phyloP scores from a whole-genome alignment of 2,888 invertebrate genomes.

The Aphidoletes aphidimyza region DNA sequence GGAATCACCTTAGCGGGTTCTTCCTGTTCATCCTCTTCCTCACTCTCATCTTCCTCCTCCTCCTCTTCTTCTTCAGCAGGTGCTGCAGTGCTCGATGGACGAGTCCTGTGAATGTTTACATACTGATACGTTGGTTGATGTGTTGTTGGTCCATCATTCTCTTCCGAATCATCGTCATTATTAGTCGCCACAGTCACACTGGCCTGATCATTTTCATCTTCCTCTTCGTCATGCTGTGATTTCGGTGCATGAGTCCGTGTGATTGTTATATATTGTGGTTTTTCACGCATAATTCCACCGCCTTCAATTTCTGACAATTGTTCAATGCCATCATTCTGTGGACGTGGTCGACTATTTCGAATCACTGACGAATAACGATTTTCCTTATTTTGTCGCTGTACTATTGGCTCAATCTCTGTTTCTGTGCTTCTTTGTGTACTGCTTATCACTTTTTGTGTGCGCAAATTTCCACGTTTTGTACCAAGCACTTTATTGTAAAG shows the following conservation, averaged over 20 bases:
- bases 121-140: constrained; percentile 70
- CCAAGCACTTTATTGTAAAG: constrained; percentile 80
- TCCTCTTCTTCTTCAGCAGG: constrained; percentile 55
- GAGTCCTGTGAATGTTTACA: constrained; percentile 76
- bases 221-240: constrained; percentile 62
- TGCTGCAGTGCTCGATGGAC: constrained; percentile 66
- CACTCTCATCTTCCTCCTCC: constrained; percentile 58
- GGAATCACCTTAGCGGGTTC: not conserved
- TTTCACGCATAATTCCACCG: constrained; percentile 65
- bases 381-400: constrained; percentile 56
- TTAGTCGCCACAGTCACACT: no score
- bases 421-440: constrained; percentile 61
- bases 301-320: constrained; percentile 63
- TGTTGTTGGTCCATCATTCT: constrained; percentile 59
- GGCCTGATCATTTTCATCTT: constrained; percentile 63
- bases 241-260: constrained; percentile 70
- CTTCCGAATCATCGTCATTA: constrained; percentile 60
- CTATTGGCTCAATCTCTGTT: not conserved
- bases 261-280: constrained; percentile 77
- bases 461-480: constrained; percentile 55
- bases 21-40: constrained; percentile 53
- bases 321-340: constrained; percentile 70
- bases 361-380: constrained; percentile 71
- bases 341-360: constrained; percentile 72
- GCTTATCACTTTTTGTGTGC: constrained; percentile 62